phyloP scores from a whole-genome alignment of 2,888 invertebrate genomes.

The Brenthis hecate region DNA sequence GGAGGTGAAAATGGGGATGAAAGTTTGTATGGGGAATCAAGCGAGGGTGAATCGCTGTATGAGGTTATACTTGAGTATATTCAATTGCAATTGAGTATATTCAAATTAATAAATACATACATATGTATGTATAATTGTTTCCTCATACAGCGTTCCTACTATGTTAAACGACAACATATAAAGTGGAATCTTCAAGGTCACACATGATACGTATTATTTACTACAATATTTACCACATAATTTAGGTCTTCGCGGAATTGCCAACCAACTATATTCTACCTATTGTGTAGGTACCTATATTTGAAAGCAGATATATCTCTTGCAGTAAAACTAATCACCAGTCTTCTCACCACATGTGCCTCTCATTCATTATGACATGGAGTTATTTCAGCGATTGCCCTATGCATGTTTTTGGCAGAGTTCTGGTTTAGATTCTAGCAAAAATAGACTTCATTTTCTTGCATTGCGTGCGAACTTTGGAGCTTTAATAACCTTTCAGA shows the following conservation, averaged over 20 bases:
- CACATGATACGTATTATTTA: too few relatives aligned
- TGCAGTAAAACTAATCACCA: conserved; percentile 10
- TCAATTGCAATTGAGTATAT: too few relatives aligned
- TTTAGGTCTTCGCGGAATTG: not conserved
- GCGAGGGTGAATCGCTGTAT: too few relatives aligned
- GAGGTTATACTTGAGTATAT: too few relatives aligned
- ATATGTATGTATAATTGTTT: too few relatives aligned
- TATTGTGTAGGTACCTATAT: not conserved
- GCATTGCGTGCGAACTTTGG: conserved; percentile 10
- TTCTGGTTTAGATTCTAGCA: conserved; percentile 36
- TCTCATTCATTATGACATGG: conserved; percentile 15
- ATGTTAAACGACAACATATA: too few relatives aligned
- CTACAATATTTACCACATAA: too few relatives aligned
- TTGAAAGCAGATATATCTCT: not conserved
- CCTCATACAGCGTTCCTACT: too few relatives aligned
- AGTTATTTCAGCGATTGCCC: conserved; percentile 23
- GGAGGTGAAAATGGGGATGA: too few relatives aligned
- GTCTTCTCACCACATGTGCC: conserved; percentile 6
- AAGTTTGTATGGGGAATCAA: too few relatives aligned
- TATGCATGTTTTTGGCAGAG: conserved; percentile 35
- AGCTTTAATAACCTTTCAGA: not conserved
- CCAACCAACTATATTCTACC: not conserved
- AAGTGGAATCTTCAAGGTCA: too few relatives aligned
- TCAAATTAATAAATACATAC: too few relatives aligned
- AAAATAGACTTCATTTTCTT: conserved; percentile 34